Evolutionary conservation across 2,113 vertebrate species (phyloP).

Genomic region (Phoxinus phoxinus): DNA sequence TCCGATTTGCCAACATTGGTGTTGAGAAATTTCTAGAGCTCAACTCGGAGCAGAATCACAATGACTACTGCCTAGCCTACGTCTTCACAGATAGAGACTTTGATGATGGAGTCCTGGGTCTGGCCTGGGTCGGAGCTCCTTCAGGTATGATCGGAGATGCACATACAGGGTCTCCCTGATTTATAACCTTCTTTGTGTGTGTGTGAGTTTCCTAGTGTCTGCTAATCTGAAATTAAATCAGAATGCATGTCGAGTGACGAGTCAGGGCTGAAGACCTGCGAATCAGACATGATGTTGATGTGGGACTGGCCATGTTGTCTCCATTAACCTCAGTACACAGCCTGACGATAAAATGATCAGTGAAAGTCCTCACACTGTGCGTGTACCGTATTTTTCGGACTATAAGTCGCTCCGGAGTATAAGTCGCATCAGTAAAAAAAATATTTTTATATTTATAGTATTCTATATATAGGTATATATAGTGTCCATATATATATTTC

Average conservation of each 20-base stretch:
- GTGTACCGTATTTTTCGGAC: too few species aligned
- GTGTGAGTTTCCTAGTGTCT: background rate
- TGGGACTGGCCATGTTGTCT: background rate
- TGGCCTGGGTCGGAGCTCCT: constrained; percentile 98
- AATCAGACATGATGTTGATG: background rate
- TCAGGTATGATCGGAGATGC: constrained; percentile 81
- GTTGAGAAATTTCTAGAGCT: constrained; percentile 98
- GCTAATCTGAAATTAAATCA: constrained; percentile 50
- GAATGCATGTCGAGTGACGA: constrained; percentile 1
- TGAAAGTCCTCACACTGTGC: too few species aligned
- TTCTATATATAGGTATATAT: too few species aligned
- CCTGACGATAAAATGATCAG: too few species aligned
- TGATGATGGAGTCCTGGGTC: constrained; percentile 94
- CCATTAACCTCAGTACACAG: background rate
- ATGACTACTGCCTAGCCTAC: constrained; percentile 97
- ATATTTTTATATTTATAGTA: too few species aligned
- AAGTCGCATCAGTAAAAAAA: too few species aligned
- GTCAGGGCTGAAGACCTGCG: constrained; percentile 23
- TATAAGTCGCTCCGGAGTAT: too few species aligned
- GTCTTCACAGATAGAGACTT: constrained; percentile 99
- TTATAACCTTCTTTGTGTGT: background rate
- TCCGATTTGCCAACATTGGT: constrained; percentile 96
- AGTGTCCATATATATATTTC: too few species aligned
- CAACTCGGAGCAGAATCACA: constrained; percentile 98
- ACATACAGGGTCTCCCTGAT: constrained; percentile 6